Evolutionary conservation across 2,797 vertebrate species (phyloP).

Genomic region (Eleutherodactylus coqui): DNA sequence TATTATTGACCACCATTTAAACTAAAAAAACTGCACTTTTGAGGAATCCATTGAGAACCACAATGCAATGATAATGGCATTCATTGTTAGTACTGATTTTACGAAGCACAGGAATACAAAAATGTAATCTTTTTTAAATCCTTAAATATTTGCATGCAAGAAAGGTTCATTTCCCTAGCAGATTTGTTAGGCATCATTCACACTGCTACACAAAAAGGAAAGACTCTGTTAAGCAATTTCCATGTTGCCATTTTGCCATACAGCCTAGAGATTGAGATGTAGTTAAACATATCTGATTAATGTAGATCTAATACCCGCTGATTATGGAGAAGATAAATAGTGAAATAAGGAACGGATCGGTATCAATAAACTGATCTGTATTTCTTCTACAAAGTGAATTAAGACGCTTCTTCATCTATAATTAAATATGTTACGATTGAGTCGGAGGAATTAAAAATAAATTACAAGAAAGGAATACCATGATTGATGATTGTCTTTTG

Average conservation of each 20-base stretch:
- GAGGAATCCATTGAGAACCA: neutral
- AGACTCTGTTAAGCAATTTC: constrained; percentile 43
- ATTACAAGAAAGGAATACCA: neutral
- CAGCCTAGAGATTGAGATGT: neutral
- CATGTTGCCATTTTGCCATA: constrained; percentile 27
- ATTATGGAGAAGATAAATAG: constrained; percentile 2
- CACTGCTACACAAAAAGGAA: constrained; percentile 1
- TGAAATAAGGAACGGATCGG: constrained; percentile 23
- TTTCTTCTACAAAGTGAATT: neutral
- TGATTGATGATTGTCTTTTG: neutral
- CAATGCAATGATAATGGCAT: neutral
- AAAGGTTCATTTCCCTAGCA: neutral
- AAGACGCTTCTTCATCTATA: neutral
- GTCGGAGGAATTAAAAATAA: neutral
- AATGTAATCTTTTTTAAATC: neutral
- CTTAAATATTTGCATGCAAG: neutral
- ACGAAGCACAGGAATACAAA: neutral
- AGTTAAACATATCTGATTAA: constrained; percentile 1
- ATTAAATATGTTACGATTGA: neutral
- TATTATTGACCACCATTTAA: neutral
- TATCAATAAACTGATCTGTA: constrained; percentile 18
- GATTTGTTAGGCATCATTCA: constrained; percentile 12
- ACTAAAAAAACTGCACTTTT: neutral
- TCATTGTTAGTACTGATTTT: neutral
- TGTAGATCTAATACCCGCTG: neutral